Evolutionary conservation across 2,113 vertebrate species (phyloP).

Genomic region (Podocnemis expansa): DNA sequence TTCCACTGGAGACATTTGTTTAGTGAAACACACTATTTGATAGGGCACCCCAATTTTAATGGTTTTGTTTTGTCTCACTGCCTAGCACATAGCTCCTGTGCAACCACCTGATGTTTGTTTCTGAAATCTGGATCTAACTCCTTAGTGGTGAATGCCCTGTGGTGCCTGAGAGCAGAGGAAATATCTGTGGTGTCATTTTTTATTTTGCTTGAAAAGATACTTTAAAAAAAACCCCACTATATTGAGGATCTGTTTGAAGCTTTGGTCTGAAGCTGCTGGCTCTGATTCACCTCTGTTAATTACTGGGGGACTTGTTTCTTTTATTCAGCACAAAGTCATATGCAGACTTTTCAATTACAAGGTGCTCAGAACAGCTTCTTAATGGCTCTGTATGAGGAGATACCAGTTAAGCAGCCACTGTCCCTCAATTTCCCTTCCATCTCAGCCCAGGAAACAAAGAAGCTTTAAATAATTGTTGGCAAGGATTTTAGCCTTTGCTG

Average conservation of each 20-base stretch:
- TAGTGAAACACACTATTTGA: accelerated
- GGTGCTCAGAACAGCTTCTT: accelerated
- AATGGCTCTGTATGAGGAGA: not conserved
- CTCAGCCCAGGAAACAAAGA: not conserved
- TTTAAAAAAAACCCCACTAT: not conserved
- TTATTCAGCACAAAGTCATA: accelerated
- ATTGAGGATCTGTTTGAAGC: not conserved
- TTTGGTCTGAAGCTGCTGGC: not conserved
- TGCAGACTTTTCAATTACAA: accelerated
- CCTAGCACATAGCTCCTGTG: not conserved
- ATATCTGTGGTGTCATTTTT: not conserved
- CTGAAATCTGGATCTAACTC: accelerated
- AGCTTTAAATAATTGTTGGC: accelerated
- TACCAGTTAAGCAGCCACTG: not conserved
- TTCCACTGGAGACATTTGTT: not conserved
- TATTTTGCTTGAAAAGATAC: not conserved
- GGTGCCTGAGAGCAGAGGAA: not conserved
- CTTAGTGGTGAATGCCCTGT: accelerated
- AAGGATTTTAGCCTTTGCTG: accelerated
- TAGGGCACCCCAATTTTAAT: accelerated
- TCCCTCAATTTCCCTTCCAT: accelerated
- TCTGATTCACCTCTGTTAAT: accelerated
- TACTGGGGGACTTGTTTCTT: not conserved
- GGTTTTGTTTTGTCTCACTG: not conserved
- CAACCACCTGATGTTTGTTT: accelerated